These are phyloP conservation scores for Temnothorax ravouxi DNA, from an alignment of 2,888 invertebrate genomes.

Conservation along the genomic window DNA sequence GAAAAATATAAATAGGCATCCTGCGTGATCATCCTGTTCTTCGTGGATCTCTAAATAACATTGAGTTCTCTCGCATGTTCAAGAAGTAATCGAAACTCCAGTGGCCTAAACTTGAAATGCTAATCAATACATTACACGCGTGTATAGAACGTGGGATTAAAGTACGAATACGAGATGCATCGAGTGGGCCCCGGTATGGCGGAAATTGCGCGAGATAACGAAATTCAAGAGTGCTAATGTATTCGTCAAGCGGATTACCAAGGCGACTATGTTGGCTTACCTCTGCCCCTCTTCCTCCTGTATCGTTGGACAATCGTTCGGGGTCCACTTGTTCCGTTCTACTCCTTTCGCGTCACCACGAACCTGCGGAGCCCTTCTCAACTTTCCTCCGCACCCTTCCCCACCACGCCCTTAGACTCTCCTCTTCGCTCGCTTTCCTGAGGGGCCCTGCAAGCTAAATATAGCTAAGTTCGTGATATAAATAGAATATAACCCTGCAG, in stretches of 20 bases:
- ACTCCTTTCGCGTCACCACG: constrained; percentile 49
- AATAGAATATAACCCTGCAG: constrained; percentile 82
- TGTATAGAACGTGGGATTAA: constrained; percentile 24
- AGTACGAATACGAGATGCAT: constrained; percentile 1
- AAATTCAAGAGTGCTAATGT: constrained; percentile 71
- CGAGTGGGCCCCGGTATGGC: background rate
- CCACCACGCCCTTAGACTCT: constrained; percentile 69
- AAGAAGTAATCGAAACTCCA: constrained; percentile 41
- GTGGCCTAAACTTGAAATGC: constrained; percentile 40
- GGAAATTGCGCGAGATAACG: constrained; percentile 63
- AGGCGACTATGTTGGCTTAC: constrained; percentile 58
- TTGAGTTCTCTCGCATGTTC: constrained; percentile 67
- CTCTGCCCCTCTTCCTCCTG: constrained; percentile 32
- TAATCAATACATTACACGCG: constrained; percentile 61
- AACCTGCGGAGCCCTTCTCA: constrained; percentile 50
- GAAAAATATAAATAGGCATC: background rate
- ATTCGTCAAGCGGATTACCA: constrained; percentile 73
- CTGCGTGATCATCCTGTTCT: background rate
- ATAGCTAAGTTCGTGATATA: constrained; percentile 81
- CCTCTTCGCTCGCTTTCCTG: constrained; percentile 71
- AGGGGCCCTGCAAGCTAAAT: constrained; percentile 80
- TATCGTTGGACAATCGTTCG: constrained; percentile 32
- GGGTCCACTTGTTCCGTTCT: constrained; percentile 40
- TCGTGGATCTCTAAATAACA: constrained; percentile 41
- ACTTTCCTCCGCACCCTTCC: constrained; percentile 57